Evolutionary conservation across 1,140 invertebrate genomes (phyloP).

Genomic region (Anadara kagoshimensis): DNA sequence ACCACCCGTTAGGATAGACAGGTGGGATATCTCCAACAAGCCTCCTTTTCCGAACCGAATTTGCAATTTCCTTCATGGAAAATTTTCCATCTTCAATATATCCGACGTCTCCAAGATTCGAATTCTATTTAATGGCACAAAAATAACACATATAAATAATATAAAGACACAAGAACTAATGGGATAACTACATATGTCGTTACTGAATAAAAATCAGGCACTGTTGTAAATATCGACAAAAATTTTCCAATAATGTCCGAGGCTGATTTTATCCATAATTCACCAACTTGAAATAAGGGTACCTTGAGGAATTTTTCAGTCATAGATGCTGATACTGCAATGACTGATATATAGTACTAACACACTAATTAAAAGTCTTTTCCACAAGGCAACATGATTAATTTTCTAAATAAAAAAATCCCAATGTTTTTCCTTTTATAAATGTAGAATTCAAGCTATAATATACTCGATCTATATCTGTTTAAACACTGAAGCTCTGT

Average conservation of each 20-base stretch:
- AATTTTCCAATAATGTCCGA: slow-evolving; percentile 26
- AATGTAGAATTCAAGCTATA: too few species aligned
- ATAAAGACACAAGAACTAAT: slow-evolving; percentile 22
- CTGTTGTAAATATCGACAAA: slow-evolving; percentile 25
- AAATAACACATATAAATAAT: slow-evolving; percentile 51
- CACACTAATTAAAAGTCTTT: slow-evolving; percentile 1
- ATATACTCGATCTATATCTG: too few species aligned
- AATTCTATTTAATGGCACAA: slow-evolving; percentile 63
- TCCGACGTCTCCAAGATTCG: slow-evolving; percentile 73
- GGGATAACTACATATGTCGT: slow-evolving; percentile 44
- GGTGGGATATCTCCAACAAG: slow-evolving; percentile 78
- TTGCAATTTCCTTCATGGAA: slow-evolving; percentile 69
- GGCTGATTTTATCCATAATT: slow-evolving; percentile 55
- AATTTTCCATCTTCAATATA: slow-evolving; percentile 70
- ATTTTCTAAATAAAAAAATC: too few species aligned
- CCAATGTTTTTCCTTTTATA: too few species aligned
- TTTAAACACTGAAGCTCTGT: too few species aligned
- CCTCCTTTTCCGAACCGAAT: slow-evolving; percentile 73
- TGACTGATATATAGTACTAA: slow-evolving; percentile 40
- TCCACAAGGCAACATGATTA: too few species aligned
- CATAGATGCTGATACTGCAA: slow-evolving; percentile 42
- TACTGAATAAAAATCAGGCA: slow-evolving; percentile 41
- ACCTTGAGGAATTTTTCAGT: slow-evolving; percentile 49
- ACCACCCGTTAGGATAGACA: slow-evolving; percentile 94
- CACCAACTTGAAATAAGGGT: slow-evolving; percentile 58